These are phyloP conservation scores for Cyclophora punctaria DNA, from an alignment of 2,888 invertebrate genomes.

Conservation along the genomic window DNA sequence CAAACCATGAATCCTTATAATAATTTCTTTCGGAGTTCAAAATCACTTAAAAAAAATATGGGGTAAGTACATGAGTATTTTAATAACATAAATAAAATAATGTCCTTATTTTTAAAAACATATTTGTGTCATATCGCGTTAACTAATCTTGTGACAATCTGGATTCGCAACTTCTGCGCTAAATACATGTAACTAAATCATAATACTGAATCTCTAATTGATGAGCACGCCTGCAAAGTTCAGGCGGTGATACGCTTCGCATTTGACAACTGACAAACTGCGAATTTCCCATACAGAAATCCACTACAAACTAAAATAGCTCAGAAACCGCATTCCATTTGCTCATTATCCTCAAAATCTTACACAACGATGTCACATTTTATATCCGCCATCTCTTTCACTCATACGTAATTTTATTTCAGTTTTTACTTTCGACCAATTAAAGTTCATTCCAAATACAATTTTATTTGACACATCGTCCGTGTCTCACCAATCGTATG, in stretches of 20 bases:
- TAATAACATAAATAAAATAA: too few species aligned
- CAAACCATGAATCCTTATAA: too few species aligned
- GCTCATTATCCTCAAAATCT: conserved; percentile 21
- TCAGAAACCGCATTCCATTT: conserved; percentile 17
- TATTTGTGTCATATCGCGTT: too few species aligned
- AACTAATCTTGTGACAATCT: too few species aligned
- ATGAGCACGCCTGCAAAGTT: conserved; percentile 24
- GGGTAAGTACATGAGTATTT: too few species aligned
- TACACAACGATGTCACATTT: conserved; percentile 3
- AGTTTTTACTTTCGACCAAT: conserved; percentile 19
- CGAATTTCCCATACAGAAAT: conserved; percentile 29
- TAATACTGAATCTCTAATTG: conserved; percentile 29
- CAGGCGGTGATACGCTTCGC: conserved; percentile 35
- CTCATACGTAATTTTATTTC: neutral
- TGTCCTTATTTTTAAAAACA: too few species aligned
- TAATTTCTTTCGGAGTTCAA: too few species aligned
- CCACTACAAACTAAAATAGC: conserved; percentile 25
- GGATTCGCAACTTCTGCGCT: neutral
- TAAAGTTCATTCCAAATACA: conserved; percentile 17
- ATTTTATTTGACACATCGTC: conserved; percentile 20
- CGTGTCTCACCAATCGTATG: conserved; percentile 26
- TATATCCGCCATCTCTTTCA: neutral
- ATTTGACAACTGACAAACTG: conserved; percentile 32
- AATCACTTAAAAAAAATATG: too few species aligned
- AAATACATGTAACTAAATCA: conserved; percentile 14